Evolutionary conservation across 2,797 vertebrate genomes (phyloP), one percentile per base, ranked within the genome.

Genomic region (Macroramphosus scolopax): DNA sequence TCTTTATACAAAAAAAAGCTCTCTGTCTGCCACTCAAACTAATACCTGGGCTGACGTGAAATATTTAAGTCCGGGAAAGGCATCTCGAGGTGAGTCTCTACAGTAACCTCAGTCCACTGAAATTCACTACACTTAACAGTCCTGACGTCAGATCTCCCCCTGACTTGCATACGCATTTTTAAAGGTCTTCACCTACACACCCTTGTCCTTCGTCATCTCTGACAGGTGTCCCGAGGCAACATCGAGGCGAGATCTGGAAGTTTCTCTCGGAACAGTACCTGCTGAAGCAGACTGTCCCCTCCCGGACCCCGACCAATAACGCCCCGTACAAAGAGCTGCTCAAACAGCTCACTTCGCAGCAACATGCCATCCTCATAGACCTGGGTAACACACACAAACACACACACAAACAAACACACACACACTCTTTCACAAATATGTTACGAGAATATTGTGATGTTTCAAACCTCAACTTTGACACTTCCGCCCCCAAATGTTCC

Each of bases 321-420:
- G 86, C 77, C 1, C 92, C 94, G 0, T 98, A 98, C 77, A 96
- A 98, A 83, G 96, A 98, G 37, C 92, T 98, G 53, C 76, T 99
- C 13, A 98, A 97, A 63, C 95, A 95, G 55, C 87, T 98, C 51
- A 98, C 96, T 31, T 92, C 95, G 1, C 95, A 98, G 50, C 96
- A 99, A 56, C 96, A 99, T 1, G 95, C 96, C 28, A 98, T 99
- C 70, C 96, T 98, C 48, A 97, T 98, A 33, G 96, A 99, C 69
- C 82, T 99, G 2, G 96, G 96, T 99, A 86, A 91, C 84, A 67
- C 30, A 34, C 31, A 8, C 86, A 61, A 30, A 31, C 53, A 30
- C 28, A 31, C 37, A 42, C 35, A 9, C 11, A 24, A 18, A 30
- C 17, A 61, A 30, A 31, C 53, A 30, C 28, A 31, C 37, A 42